phyloP scores from a whole-genome alignment of 2,888 invertebrate species.

The Habroteleia sp. region DNA sequence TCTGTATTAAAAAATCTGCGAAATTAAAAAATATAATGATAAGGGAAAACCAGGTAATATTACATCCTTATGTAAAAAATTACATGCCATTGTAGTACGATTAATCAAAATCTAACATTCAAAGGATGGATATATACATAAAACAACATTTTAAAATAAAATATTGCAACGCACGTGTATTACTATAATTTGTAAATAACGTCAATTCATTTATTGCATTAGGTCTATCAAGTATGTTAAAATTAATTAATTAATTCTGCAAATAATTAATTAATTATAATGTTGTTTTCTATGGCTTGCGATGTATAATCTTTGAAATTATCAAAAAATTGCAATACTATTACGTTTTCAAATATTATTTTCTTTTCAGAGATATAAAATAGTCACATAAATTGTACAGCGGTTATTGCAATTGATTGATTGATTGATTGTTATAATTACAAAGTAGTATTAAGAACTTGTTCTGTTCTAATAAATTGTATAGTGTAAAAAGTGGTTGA shows the following conservation, averaged over 20 bases:
- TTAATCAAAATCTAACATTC: too few species aligned
- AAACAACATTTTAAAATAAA: too few species aligned
- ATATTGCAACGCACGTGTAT: not conserved
- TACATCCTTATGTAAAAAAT: too few species aligned
- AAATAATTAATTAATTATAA: too few species aligned
- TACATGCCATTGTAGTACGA: too few species aligned
- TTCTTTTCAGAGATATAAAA: constrained; percentile 1
- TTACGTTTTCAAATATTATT: not conserved
- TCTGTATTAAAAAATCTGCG: too few species aligned
- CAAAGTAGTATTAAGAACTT: constrained; percentile 49
- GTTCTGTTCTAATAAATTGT: constrained; percentile 38
- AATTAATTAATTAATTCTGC: too few species aligned
- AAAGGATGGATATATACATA: too few species aligned
- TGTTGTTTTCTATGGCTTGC: too few species aligned
- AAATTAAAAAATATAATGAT: too few species aligned
- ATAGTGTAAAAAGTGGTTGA: constrained; percentile 41
- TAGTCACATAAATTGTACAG: constrained; percentile 32
- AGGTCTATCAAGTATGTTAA: too few species aligned
- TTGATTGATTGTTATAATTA: constrained; percentile 30
- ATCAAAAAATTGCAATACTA: not conserved
- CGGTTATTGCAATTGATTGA: constrained; percentile 14
- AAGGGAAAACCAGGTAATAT: too few species aligned
- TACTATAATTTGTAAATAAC: constrained; percentile 4
- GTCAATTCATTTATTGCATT: not conserved
- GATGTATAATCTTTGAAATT: not conserved